Evolutionary conservation across 2,888 invertebrate genomes (phyloP).

Genomic region (Rhamnusium bicolor): DNA sequence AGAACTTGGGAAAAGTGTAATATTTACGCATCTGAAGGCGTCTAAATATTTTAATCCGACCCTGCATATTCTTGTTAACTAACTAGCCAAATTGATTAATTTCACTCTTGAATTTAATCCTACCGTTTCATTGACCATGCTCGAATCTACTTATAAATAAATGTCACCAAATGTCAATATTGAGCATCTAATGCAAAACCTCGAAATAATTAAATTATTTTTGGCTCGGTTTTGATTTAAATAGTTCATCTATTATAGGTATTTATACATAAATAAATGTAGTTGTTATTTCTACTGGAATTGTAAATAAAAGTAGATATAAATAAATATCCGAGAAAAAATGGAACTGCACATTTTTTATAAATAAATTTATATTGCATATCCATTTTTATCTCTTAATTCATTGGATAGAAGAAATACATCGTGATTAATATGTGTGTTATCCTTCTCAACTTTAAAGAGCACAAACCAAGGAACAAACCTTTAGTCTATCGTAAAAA

Average conservation of each 20-base stretch:
- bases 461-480: constrained; percentile 49
- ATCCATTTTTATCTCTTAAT: constrained; percentile 11
- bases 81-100: neutral
- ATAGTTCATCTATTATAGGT: neutral
- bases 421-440: constrained; percentile 50
- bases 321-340: neutral
- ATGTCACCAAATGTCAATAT: neutral
- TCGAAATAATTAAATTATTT: too few relatives aligned
- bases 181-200: neutral
- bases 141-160: neutral
- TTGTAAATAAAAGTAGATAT: constrained; percentile 25
- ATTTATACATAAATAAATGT: neutral
- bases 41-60: too few relatives aligned
- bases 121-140: neutral
- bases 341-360: constrained; percentile 19
- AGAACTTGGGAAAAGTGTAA: too few relatives aligned
- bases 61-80: too few relatives aligned
- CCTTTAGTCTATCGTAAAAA: constrained; percentile 40
- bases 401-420: constrained; percentile 37
- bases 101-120: neutral
- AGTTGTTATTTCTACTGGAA: constrained; percentile 6
- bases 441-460: constrained; percentile 56
- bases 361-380: neutral
- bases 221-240: neutral
- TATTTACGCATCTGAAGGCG: too few relatives aligned